Evolutionary conservation across 2,113 vertebrate species (phyloP), one percentile per base, ranked within the genome.

Genomic region (Apeltes quadracus): DNA sequence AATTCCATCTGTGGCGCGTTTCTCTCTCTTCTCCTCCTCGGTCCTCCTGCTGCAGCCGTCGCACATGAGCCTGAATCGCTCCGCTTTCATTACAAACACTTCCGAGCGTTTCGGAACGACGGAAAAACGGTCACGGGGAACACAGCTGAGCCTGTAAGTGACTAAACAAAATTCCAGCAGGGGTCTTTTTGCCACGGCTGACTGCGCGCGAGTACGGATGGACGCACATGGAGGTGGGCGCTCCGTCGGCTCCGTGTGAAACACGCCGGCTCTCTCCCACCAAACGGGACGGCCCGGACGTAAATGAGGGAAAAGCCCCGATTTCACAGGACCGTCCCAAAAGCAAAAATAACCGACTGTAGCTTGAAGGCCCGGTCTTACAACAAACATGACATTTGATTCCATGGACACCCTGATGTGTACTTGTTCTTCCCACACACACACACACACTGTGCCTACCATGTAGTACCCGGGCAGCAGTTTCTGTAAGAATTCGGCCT

Each of bases 401-500:
- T 32, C 43, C 18, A 50, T 38, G 2, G 16, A 23, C 46, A 15
- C 12, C 13, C 38, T 14, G 56, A 54, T 10, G 50, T 20, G n/a
- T 7, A 32, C 3, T 36, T 59, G 27, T 25, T 11, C 7, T 12
- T 34, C 5, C 44, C 27, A 51, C 34, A 53, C 23, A 39, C 39
- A 48, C 22, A 46, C 6, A 15, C n/a, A 70, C 25, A 55, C 12
- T 29, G 43, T 41, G 25, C 87, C 82, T 57, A 91, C 91, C 91
- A 92, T 92, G 87, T 99, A 99, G 94, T 99, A 99, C 77, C 98
- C 98, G 0, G 98, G 98, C 46, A 99, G 94, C 74, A 99, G 94
- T 77, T 99, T 99, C 93, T 99, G 98, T 16, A 99, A 92, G 90
- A 99, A 99, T 79, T 99, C 98, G 0, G 97, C 98, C 84, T 99